Conservation (phyloP, 2,113 vertebrate species). For the Coracopsis vasa region DNA sequence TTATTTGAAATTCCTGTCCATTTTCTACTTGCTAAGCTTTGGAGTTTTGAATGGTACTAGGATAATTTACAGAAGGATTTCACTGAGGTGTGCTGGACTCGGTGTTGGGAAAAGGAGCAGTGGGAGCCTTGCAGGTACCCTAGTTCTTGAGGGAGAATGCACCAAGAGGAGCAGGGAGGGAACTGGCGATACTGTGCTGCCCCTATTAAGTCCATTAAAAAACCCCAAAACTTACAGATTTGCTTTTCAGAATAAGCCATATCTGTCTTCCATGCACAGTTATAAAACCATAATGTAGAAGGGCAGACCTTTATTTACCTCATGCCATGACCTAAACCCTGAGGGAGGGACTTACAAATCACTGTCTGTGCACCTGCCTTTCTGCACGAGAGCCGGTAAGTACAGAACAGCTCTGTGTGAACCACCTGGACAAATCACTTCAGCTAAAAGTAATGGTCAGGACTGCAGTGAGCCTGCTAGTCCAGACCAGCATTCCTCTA, state of each 20-base stretch:
- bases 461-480: not conserved
- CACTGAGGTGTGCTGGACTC: rapidly evolving
- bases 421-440: not conserved
- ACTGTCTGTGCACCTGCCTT: not conserved
- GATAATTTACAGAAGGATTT: not conserved
- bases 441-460: not conserved
- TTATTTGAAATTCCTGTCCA: not conserved
- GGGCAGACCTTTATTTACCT: not conserved
- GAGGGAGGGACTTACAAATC: not conserved
- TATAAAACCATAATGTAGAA: not conserved
- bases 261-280: not conserved
- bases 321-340: not conserved
- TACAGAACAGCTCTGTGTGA: not conserved
- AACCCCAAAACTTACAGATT: rapidly evolving
- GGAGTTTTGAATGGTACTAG: not conserved
- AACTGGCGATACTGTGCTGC: not conserved
- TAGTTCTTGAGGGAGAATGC: not conserved
- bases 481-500: not conserved
- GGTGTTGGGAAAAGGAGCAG: not conserved
- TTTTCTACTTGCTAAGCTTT: not conserved
- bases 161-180: not conserved
- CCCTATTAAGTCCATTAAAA: not conserved
- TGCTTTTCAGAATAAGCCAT: not conserved
- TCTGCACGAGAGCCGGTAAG: not conserved
- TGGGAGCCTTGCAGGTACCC: not conserved